Conservation (phyloP, 2,888 invertebrate species). For the Minunthozetes semirufus region DNA sequence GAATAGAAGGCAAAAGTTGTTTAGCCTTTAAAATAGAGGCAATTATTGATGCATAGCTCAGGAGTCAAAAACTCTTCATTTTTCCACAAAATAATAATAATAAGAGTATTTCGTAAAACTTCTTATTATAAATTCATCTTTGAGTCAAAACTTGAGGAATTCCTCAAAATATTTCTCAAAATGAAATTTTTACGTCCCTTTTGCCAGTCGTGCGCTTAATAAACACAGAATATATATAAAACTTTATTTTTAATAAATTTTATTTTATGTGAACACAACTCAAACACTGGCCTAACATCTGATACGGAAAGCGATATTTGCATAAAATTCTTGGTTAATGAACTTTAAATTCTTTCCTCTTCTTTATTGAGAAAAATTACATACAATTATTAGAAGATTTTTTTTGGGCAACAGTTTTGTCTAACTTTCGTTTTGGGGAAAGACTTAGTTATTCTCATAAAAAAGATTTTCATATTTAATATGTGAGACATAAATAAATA, state of each 20-base stretch:
- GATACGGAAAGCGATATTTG: neutral
- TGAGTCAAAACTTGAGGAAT: neutral
- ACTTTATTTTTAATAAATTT: too few species aligned
- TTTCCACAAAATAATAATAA: neutral
- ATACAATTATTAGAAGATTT: too few species aligned
- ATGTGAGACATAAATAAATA: too few species aligned
- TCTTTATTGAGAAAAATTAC: neutral
- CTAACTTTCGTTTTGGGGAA: too few species aligned
- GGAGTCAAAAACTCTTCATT: neutral
- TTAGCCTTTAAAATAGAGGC: neutral
- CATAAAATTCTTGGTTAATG: constrained; percentile 7
- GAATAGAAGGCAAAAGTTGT: neutral
- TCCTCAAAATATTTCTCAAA: neutral
- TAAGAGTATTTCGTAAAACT: neutral
- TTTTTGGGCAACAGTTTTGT: too few species aligned
- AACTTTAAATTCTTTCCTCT: neutral
- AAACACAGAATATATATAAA: too few species aligned
- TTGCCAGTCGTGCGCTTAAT: neutral
- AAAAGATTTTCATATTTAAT: too few species aligned
- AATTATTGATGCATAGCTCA: constrained; percentile 5
- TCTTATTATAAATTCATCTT: neutral
- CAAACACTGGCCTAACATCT: neutral
- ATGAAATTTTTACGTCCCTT: neutral
- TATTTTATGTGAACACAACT: too few species aligned
- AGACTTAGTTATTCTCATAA: too few species aligned